Percentiles rank a stretch among this genome's conserved stretches.
Conservation (phyloP, 2,797 vertebrate genomes). For the Pagetopsis macropterus region DNA sequence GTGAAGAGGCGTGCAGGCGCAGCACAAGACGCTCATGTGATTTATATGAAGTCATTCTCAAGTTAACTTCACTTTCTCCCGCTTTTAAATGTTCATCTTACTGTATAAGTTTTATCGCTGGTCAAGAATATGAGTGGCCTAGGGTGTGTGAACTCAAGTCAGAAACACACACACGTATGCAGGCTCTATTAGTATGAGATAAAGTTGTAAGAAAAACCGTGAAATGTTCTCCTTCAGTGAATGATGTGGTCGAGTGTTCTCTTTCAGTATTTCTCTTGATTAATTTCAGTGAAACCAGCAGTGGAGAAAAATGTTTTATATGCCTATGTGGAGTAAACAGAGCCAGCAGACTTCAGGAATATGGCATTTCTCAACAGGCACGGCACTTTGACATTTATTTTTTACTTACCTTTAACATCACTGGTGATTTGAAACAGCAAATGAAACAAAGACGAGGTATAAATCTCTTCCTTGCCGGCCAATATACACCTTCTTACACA, state of each 20-base stretch:
- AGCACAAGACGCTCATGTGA: constrained; percentile 53
- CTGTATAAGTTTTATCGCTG: constrained; percentile 66
- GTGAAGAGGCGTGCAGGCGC: constrained; percentile 76
- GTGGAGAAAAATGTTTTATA: constrained; percentile 71
- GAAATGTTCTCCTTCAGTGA: constrained; percentile 47
- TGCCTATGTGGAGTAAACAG: constrained; percentile 68
- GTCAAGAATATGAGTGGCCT: constrained; percentile 56
- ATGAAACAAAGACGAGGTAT: constrained; percentile 70
- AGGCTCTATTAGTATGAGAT: constrained; percentile 8
- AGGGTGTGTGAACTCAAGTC: constrained; percentile 46
- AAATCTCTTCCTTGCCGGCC: constrained; percentile 59
- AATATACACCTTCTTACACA: constrained; percentile 41
- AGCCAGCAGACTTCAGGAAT: constrained; percentile 60
- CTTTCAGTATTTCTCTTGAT: constrained; percentile 64
- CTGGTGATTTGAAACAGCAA: constrained; percentile 67
- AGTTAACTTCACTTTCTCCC: constrained; percentile 62
- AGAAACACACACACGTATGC: constrained; percentile 33
- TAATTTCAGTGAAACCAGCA: constrained; percentile 59
- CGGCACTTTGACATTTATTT: constrained; percentile 59
- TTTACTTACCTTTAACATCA: constrained; percentile 69
- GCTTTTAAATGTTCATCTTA: constrained; percentile 56
- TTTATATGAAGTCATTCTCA: constrained; percentile 64
- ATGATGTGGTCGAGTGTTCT: constrained; percentile 37
- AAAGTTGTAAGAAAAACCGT: constrained; percentile 25
- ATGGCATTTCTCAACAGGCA: constrained; percentile 58